These are phyloP conservation scores for Hylaea fasciaria DNA, from an alignment of 2,888 invertebrate genomes.

Conservation along the genomic window DNA sequence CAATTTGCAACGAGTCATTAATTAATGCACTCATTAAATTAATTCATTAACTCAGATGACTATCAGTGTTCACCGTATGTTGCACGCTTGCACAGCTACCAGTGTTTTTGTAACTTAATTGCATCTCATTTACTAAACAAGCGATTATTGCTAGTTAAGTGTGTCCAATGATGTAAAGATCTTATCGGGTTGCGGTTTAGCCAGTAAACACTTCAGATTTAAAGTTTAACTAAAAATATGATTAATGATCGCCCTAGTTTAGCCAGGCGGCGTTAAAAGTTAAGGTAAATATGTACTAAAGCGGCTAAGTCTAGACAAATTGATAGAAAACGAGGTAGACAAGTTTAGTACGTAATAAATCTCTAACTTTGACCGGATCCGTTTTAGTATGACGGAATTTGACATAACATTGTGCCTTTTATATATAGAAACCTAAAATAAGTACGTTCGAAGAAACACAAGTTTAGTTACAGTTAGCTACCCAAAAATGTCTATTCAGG, in stretches of 20 bases:
- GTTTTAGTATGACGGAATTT: too few species aligned
- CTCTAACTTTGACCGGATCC: not conserved
- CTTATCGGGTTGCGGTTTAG: slow-evolving; percentile 18
- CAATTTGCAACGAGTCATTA: slow-evolving; percentile 22
- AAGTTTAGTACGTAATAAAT: not conserved
- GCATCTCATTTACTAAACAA: slow-evolving; percentile 35
- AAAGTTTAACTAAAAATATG: slow-evolving; percentile 16
- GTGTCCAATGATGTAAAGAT: slow-evolving; percentile 19
- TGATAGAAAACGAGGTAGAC: slow-evolving; percentile 21
- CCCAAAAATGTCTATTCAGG: too few species aligned
- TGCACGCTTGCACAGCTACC: slow-evolving; percentile 8
- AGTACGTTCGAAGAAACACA: too few species aligned
- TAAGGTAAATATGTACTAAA: slow-evolving; percentile 14
- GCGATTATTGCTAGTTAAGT: slow-evolving; percentile 23
- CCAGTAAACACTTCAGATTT: slow-evolving; percentile 22
- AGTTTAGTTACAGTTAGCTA: too few species aligned
- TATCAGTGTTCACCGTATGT: slow-evolving; percentile 28
- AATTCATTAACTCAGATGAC: slow-evolving; percentile 25
- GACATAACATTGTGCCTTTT: too few species aligned
- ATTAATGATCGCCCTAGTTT: slow-evolving; percentile 22
- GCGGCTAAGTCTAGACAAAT: slow-evolving; percentile 15
- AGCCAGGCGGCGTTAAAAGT: slow-evolving; percentile 21
- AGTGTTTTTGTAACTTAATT: slow-evolving; percentile 35
- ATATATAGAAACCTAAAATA: too few species aligned
- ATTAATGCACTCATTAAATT: slow-evolving; percentile 18